Percentiles rank a stretch among this genome's conserved stretches.
phyloP scores from a whole-genome alignment of 2,888 invertebrate species.

The Stenodera caucasica region DNA sequence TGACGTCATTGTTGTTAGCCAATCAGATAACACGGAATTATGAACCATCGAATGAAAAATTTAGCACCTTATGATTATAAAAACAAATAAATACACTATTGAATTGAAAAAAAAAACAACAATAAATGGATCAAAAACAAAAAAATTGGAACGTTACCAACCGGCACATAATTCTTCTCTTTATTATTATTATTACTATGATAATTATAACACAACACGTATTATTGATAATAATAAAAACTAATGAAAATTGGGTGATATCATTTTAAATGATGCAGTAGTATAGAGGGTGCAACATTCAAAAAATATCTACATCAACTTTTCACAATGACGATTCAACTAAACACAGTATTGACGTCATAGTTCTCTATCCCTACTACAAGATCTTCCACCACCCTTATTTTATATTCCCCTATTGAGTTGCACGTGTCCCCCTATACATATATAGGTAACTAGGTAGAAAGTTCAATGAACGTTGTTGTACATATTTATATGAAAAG shows the following conservation, averaged over 20 bases:
- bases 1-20: neutral
- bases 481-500: slow-evolving; percentile 24
- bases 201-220: neutral
- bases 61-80: neutral
- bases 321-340: slow-evolving; percentile 25
- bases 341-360: slow-evolving; percentile 44
- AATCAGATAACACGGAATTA: neutral
- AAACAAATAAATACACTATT: neutral
- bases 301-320: slow-evolving; percentile 16
- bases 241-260: neutral
- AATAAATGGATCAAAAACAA: neutral
- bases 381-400: slow-evolving; percentile 21
- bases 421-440: slow-evolving; percentile 38
- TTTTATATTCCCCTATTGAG: slow-evolving; percentile 24
- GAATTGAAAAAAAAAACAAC: neutral
- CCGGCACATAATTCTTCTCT: neutral
- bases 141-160: neutral
- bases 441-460: slow-evolving; percentile 48
- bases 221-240: too few species aligned
- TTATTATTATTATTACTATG: neutral
- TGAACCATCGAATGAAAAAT: neutral
- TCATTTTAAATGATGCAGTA: neutral
- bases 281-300: slow-evolving; percentile 16
- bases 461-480: slow-evolving; percentile 45
- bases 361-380: slow-evolving; percentile 31